Evolutionary conservation across 2,888 invertebrate genomes (phyloP).

Genomic region (Hymenopus coronatus): DNA sequence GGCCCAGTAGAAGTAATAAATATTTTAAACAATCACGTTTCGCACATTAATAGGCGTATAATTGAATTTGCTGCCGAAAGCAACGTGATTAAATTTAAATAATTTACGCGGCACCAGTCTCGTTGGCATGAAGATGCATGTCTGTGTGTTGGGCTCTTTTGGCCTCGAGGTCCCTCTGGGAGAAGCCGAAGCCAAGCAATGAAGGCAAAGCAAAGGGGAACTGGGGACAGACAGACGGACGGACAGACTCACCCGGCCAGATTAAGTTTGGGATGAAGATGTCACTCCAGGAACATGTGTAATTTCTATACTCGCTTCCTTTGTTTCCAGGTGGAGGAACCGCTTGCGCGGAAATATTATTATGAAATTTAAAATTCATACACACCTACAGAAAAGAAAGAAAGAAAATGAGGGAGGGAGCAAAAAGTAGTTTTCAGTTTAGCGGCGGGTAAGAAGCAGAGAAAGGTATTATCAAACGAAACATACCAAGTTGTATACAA

Average conservation of each 20-base stretch:
- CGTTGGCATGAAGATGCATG: constrained; percentile 31
- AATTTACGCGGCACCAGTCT: constrained; percentile 40
- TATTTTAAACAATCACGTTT: constrained; percentile 41
- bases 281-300: constrained; percentile 15
- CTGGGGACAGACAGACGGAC: background rate
- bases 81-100: constrained; percentile 50
- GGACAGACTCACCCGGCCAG: constrained; percentile 8
- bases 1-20: constrained; percentile 36
- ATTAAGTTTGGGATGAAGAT: constrained; percentile 18
- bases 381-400: background rate
- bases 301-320: background rate
- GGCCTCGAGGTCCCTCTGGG: constrained; percentile 19
- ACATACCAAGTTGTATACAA: background rate
- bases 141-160: constrained; percentile 24
- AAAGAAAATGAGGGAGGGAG: background rate
- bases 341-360: background rate
- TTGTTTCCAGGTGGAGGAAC: background rate
- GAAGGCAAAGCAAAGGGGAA: constrained; percentile 16
- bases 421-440: background rate
- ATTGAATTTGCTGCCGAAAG: constrained; percentile 46
- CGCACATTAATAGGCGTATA: constrained; percentile 44
- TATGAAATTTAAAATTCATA: background rate
- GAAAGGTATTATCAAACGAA: background rate
- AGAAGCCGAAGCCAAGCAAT: constrained; percentile 18
- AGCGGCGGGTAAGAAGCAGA: background rate